Base-by-base conservation (phyloP, 1,140 invertebrate species). In the Bombus pascuorum region DNA sequence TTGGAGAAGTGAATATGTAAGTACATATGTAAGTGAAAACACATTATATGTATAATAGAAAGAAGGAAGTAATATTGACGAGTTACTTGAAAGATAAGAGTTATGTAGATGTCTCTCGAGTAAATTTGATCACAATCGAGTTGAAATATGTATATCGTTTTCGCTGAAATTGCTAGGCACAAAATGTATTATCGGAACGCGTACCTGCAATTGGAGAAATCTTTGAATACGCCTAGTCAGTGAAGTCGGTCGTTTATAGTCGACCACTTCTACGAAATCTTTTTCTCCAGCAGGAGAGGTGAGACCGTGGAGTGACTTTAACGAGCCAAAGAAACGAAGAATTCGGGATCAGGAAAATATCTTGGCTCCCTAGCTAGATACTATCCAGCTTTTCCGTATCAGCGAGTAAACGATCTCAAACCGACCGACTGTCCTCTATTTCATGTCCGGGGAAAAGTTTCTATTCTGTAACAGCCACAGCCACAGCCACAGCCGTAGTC, bases 351-450 rank as follows among this genome's bases (percentile, higher is more conserved):
- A 74, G 62, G 66, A 78, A 91, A 90, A 90, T 89, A 90, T 90
- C 85, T 91, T 91, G 87, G 89, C 92, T 91, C 83, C 80, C 74
- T 82, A 80, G 89, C 90, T 83, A 93, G 91, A 91, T 91, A 82
- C 88, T 87, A 91, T 92, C 78, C 92, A 79, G 91, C 92, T 93
- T 93, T 93, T 93, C 91, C 91, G 92, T 93, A 93, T 93, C 92
- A 93, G 70, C 89, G 92, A 90, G 86, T 93, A 93, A 93, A 93
- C 93, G 91, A 93, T 81, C 75, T 87, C 85, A 78, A 90, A 90
- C 59, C 59, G 28, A 62, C 81, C 74, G 57, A 71, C 78, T 79
- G 74, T 66, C 87, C 90, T 89, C 73, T 94, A 93, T 93, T 93
- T 92, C 89, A 92, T 89, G 87, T 90, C 89, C 83, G 42, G 87